Conservation (phyloP, 2,797 vertebrate genomes). For the Bovichtus variegatus region DNA sequence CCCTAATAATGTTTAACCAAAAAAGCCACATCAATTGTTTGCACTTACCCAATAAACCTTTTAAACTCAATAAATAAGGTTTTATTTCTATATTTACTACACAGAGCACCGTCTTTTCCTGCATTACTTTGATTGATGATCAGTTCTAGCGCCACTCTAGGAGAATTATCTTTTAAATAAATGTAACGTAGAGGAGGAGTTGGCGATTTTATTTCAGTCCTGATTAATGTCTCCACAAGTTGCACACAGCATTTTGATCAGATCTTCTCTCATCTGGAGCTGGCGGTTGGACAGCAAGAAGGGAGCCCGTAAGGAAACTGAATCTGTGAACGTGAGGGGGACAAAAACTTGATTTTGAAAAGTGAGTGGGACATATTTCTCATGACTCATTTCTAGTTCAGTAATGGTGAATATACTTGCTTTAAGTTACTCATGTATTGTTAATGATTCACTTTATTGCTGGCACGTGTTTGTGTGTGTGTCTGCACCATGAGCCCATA, state of each 20-base stretch:
- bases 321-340: neutral
- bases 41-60: neutral
- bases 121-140: neutral
- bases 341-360: neutral
- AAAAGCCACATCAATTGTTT: neutral
- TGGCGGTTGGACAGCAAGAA: neutral
- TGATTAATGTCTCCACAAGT: neutral
- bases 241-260: neutral
- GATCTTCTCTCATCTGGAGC: neutral
- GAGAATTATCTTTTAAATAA: neutral
- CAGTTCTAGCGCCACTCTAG: neutral
- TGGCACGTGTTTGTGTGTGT: conserved; percentile 2
- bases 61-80: neutral
- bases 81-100: neutral
- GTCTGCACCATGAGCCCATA: conserved; percentile 9
- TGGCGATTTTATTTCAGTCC: neutral
- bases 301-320: neutral
- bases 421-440: neutral
- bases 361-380: neutral
- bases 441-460: conserved; percentile 15
- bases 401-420: neutral
- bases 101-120: neutral
- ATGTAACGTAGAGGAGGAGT: neutral
- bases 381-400: neutral
- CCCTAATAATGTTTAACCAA: neutral